Evolutionary conservation across 2,888 invertebrate species (phyloP).

Genomic region (Mystacides longicornis): DNA sequence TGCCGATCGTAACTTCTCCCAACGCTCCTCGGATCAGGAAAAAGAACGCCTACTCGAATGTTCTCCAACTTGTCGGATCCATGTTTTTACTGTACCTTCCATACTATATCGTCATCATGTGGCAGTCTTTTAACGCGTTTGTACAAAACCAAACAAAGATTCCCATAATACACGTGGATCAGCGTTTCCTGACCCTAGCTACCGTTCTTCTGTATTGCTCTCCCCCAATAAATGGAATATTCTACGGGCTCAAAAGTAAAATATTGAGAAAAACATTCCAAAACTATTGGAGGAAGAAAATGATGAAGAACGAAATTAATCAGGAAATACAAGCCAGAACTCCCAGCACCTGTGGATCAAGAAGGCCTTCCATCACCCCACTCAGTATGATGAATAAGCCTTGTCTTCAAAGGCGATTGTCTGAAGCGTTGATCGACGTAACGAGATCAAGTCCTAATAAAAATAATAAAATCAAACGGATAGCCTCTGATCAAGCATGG

Average conservation of each 20-base stretch:
- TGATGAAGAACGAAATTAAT: constrained; percentile 71
- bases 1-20: constrained; percentile 58
- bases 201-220: constrained; percentile 62
- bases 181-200: constrained; percentile 41
- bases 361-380: constrained; percentile 62
- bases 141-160: constrained; percentile 28
- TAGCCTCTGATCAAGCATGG: constrained; percentile 46
- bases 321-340: constrained; percentile 76
- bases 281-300: constrained; percentile 70
- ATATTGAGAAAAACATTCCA: constrained; percentile 63
- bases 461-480: constrained; percentile 38
- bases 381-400: constrained; percentile 46
- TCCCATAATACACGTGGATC: constrained; percentile 13
- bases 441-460: constrained; percentile 33
- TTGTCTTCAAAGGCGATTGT: constrained; percentile 47
- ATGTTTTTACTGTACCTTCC: constrained; percentile 66
- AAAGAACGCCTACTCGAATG: constrained; percentile 56
- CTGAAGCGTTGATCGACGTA: constrained; percentile 48
- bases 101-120: constrained; percentile 62
- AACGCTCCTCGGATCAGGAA: constrained; percentile 43
- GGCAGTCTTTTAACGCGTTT: constrained; percentile 48
- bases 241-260: constrained; percentile 71
- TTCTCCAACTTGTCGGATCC: constrained; percentile 66
- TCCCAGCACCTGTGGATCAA: constrained; percentile 68
- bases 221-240: constrained; percentile 65